Evolutionary conservation across 2,888 invertebrate genomes (phyloP).

Genomic region (Pyrgus malvae): DNA sequence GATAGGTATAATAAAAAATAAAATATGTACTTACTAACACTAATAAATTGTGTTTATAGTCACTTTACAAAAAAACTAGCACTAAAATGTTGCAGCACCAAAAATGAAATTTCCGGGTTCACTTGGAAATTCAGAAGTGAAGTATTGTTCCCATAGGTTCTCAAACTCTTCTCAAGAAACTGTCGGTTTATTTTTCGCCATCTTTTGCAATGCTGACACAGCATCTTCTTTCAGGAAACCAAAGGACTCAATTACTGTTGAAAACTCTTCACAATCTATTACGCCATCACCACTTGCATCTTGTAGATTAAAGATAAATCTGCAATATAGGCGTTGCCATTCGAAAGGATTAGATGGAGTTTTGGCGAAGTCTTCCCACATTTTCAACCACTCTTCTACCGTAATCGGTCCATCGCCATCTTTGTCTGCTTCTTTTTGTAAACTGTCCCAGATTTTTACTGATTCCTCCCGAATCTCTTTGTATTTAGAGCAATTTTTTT

Average conservation of each 20-base stretch:
- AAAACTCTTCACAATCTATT: constrained; percentile 73
- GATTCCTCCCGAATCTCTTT: constrained; percentile 87
- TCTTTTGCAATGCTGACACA: constrained; percentile 83
- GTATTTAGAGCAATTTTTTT: constrained; percentile 86
- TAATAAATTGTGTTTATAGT: too few species aligned
- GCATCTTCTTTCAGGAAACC: constrained; percentile 86
- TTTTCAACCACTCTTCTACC: constrained; percentile 28
- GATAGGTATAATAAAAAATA: too few species aligned
- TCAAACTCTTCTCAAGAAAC: constrained; percentile 87
- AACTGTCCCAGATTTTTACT: constrained; percentile 91
- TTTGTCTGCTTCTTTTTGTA: constrained; percentile 87
- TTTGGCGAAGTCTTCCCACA: constrained; percentile 1
- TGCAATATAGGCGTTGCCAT: too few species aligned
- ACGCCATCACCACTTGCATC: too few species aligned
- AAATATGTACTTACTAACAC: too few species aligned
- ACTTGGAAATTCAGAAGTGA: constrained; percentile 29
- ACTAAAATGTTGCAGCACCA: constrained; percentile 1
- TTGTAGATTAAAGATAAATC: too few species aligned
- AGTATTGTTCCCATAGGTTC: constrained; percentile 88
- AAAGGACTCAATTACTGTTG: constrained; percentile 88
- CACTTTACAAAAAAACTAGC: too few species aligned
- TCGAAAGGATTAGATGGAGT: too few species aligned
- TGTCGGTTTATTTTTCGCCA: constrained; percentile 86
- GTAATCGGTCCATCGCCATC: constrained; percentile 72
- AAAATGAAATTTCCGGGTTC: constrained; percentile 33